Conservation (phyloP, 2,888 invertebrate genomes). For the Bursaphelenchus okinawaensis region DNA sequence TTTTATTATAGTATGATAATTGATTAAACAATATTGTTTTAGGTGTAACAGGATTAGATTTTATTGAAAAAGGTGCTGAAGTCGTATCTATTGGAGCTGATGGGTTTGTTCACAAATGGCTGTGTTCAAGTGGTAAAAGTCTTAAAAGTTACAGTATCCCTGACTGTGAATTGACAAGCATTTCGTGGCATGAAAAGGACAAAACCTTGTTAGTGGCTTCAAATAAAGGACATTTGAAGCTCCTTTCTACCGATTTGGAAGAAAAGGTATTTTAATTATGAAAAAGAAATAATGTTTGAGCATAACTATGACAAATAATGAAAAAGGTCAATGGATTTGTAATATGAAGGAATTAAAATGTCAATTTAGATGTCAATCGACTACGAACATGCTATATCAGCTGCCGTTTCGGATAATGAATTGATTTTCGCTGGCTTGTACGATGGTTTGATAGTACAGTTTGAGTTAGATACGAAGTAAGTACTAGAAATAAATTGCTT, state of each 20-base stretch:
- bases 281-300: too few species aligned
- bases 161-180: not conserved
- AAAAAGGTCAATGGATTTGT: too few species aligned
- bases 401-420: not conserved
- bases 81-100: conserved; percentile 70
- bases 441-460: conserved; percentile 16
- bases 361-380: conserved; percentile 7
- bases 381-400: not conserved
- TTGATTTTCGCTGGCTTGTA: conserved; percentile 22
- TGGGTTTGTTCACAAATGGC: conserved; percentile 61
- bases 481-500: not conserved
- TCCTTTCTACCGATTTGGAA: not conserved
- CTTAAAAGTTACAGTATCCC: not conserved
- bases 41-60: conserved; percentile 66
- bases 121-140: conserved; percentile 17
- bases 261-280: not conserved
- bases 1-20: too few species aligned
- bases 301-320: too few species aligned
- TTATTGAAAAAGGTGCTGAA: conserved; percentile 70
- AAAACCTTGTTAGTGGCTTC: not conserved
- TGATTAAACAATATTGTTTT: conserved; percentile 1
- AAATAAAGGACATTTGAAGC: not conserved
- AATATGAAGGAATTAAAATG: not conserved
- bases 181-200: not conserved
- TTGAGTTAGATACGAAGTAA: conserved; percentile 22